Evolutionary conservation across 2,797 vertebrate genomes (phyloP).

Genomic region (Sebastolobus alascanus): DNA sequence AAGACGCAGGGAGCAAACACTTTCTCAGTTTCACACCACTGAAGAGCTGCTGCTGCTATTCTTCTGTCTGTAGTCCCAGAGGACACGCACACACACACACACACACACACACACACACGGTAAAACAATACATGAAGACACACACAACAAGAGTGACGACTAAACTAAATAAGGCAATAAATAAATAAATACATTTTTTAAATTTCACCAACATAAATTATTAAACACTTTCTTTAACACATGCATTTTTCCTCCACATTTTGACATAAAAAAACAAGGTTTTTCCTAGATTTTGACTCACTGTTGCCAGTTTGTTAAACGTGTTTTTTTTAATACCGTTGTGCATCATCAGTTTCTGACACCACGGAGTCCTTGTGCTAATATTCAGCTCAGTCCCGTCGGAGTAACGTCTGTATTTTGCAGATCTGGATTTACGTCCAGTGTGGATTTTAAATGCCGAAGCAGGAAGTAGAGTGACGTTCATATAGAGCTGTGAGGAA

Average conservation of each 20-base stretch:
- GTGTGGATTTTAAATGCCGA: no score
- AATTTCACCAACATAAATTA: background rate
- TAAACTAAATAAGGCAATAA: background rate
- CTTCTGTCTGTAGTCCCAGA: slow-evolving; percentile 59
- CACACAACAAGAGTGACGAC: slow-evolving; percentile 13
- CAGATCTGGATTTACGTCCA: no score
- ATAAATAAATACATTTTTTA: slow-evolving; percentile 7
- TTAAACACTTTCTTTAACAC: background rate
- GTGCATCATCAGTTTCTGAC: no score
- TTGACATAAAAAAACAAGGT: background rate
- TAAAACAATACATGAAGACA: slow-evolving; percentile 43
- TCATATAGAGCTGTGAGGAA: no score
- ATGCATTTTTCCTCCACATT: background rate
- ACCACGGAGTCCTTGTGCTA: no score
- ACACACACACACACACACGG: slow-evolving; percentile 5
- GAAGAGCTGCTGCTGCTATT: slow-evolving; percentile 54
- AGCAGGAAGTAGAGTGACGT: no score
- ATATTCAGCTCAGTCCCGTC: no score
- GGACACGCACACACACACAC: no score
- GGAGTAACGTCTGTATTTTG: no score
- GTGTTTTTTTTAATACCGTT: no score
- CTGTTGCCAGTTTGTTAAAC: background rate
- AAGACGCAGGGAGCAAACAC: slow-evolving; percentile 64
- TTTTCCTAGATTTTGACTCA: background rate
- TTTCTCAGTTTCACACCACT: slow-evolving; percentile 70